phyloP scores from a whole-genome alignment of 1,140 invertebrate genomes.

The Listronotus oregonensis region DNA sequence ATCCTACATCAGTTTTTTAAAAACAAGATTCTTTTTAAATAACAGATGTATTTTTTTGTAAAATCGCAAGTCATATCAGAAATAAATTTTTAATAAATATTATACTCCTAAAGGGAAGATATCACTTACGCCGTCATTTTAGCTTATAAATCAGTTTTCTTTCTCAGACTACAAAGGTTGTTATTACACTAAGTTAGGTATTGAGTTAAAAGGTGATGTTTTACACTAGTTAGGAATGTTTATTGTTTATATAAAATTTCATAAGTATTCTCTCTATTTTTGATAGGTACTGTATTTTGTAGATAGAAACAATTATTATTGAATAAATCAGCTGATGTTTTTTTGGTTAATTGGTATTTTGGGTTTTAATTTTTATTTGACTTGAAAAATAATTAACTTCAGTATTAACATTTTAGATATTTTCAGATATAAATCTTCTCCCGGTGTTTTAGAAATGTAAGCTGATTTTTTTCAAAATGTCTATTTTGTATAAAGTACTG shows the following conservation, averaged over 20 bases:
- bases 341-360: neutral
- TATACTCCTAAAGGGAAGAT: too few relatives aligned
- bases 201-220: neutral
- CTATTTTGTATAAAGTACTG: constrained; percentile 51
- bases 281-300: constrained; percentile 23
- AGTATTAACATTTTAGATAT: constrained; percentile 16
- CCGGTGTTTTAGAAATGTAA: constrained; percentile 35
- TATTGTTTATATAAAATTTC: constrained; percentile 7
- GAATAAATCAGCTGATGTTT: constrained; percentile 13
- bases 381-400: neutral
- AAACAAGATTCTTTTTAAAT: too few relatives aligned
- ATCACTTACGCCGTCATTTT: too few relatives aligned
- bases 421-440: constrained; percentile 30
- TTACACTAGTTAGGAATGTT: neutral
- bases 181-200: neutral
- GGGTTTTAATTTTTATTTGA: neutral
- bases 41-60: too few relatives aligned
- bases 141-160: too few relatives aligned
- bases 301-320: constrained; percentile 16
- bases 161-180: neutral
- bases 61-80: too few relatives aligned
- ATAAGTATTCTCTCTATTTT: constrained; percentile 20
- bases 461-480: constrained; percentile 40
- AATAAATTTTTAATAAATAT: too few relatives aligned
- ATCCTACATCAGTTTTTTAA: too few relatives aligned